phyloP scores from a whole-genome alignment of 2,888 invertebrate genomes.

The Aspidapion aeneum region DNA sequence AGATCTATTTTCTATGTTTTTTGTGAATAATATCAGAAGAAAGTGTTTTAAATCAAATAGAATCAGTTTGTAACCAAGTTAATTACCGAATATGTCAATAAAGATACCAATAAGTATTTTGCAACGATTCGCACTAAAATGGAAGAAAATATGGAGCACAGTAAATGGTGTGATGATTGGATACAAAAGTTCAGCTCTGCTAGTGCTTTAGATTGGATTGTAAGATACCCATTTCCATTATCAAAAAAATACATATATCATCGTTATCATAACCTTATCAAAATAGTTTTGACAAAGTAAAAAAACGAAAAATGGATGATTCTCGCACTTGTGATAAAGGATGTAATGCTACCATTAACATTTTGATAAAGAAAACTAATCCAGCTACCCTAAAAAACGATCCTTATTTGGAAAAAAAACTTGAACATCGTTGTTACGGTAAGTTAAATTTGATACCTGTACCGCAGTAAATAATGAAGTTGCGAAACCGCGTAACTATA shows the following conservation, averaged over 20 bases:
- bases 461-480: too few species aligned
- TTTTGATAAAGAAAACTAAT: conserved; percentile 4
- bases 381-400: conserved; percentile 6
- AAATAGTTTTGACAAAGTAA: conserved; percentile 8
- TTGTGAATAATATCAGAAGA: too few species aligned
- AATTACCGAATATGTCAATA: background rate
- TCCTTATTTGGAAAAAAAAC: conserved; percentile 4
- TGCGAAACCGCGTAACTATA: too few species aligned
- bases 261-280: too few species aligned
- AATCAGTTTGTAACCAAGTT: background rate
- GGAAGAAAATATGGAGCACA: too few species aligned
- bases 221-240: conserved; percentile 6
- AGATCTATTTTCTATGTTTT: too few species aligned
- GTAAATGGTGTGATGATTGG: too few species aligned
- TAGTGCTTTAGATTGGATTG: too few species aligned
- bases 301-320: background rate
- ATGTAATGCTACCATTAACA: conserved; percentile 5
- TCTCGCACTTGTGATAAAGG: background rate
- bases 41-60: background rate
- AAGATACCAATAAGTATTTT: background rate
- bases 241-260: conserved; percentile 5
- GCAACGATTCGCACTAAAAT: background rate
- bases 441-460: too few species aligned
- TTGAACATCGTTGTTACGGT: conserved; percentile 4
- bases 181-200: too few species aligned